Evolutionary conservation across 2,797 vertebrate species (phyloP).

Genomic region (Myotis daubentonii): DNA sequence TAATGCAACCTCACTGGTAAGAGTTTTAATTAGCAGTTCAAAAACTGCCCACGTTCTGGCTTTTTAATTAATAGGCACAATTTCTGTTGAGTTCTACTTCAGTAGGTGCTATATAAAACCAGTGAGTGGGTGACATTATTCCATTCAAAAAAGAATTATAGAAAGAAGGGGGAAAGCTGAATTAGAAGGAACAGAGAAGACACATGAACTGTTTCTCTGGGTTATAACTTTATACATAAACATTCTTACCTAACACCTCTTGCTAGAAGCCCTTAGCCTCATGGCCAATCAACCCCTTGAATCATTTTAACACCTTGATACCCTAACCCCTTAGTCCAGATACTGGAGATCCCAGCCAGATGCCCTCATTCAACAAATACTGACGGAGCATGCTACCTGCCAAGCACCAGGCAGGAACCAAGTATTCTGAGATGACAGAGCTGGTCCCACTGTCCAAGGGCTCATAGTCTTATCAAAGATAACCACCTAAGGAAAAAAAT

Average conservation of each 20-base stretch:
- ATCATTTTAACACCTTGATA: constrained; percentile 16
- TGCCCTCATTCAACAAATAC: neutral
- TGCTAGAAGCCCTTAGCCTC: neutral
- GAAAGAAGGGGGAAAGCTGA: neutral
- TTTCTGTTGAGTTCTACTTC: constrained; percentile 67
- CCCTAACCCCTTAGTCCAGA: constrained; percentile 4
- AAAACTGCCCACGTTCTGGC: constrained; percentile 67
- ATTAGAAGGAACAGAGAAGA: constrained; percentile 22
- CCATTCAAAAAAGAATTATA: constrained; percentile 73
- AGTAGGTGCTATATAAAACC: constrained; percentile 74
- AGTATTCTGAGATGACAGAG: neutral
- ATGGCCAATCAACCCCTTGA: neutral
- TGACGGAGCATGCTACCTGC: neutral
- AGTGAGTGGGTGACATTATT: constrained; percentile 70
- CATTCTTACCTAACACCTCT: neutral
- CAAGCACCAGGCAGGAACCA: neutral
- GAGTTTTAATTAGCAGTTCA: constrained; percentile 71
- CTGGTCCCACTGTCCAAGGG: neutral
- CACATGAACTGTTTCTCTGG: neutral
- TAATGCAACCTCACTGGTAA: constrained; percentile 43
- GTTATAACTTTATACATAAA: constrained; percentile 46
- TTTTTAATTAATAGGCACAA: constrained; percentile 77
- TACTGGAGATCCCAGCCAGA: neutral
- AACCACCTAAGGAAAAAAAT: neutral
- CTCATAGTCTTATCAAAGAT: neutral